Base-by-base conservation (phyloP, 2,113 vertebrate species). In the Podarcis raffonei region DNA sequence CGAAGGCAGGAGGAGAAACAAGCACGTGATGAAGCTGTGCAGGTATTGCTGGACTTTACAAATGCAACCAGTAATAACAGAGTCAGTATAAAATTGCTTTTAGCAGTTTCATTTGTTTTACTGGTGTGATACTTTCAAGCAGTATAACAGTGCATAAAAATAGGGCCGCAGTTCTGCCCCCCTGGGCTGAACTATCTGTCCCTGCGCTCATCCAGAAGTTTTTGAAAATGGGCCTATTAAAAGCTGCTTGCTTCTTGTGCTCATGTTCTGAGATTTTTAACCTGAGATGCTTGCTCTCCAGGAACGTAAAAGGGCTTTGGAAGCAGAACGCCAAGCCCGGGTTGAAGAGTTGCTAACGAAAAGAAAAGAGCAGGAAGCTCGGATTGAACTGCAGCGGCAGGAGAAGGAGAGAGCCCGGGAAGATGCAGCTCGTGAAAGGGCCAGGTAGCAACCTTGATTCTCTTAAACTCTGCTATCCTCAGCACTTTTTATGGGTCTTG, bases 1-100 rank as follows among this genome's bases (percentile, higher is more conserved):
- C 96, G 98, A 25, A 97, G 99, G 90, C 99, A 99, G 85, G 99
- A 99, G 91, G 99, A 99, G 94, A 99, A 99, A 84, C 99, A 99
- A 93, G 99, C 99, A 0, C 97, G 99, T 37, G 99, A 99, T 23
- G 99, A 99, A 94, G 99, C 99, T 59, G 99, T 99, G 23, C 99
- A 99, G 99, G 99, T 99, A 94, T 20, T 3, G 1, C 1, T n/a
- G 6, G 1, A 3, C 25, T 89, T 27, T 0, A 35, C 39, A 59
- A 74, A 35, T 3, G 32, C 16, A 12, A 62, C 4, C n/a, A 27
- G 6, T n/a, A 8, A 23, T 53, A 3, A 13, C 11, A 18, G 37
- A 25, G 89, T 66, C 62, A 86, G 42, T 25, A 35, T n/a, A 35
- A 77, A 77, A 53, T 53, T 78, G 39, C 42, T 53, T 48, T 27